phyloP scores from a whole-genome alignment of 2,113 vertebrate genomes.

The Ceratotherium simum region DNA sequence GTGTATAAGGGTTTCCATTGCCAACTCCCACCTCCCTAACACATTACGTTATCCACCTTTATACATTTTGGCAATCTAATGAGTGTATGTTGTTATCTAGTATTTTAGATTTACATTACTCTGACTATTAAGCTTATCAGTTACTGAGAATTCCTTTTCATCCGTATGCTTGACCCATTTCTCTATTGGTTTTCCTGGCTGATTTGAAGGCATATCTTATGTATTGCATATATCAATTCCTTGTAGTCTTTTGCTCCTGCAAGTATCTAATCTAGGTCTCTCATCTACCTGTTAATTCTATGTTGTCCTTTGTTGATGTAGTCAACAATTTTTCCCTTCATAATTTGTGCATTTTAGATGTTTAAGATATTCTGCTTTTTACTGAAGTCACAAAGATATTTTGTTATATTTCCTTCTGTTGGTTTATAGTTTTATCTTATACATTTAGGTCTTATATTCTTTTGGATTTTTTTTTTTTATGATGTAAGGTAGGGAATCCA shows the following conservation, averaged over 20 bases:
- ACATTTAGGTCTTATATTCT: neutral
- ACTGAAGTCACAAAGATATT: neutral
- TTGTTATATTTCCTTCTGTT: neutral
- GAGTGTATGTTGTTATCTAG: neutral
- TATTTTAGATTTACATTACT: conserved; percentile 19
- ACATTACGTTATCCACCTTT: neutral
- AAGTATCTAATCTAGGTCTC: neutral
- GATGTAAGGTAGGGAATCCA: neutral
- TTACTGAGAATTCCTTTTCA: neutral
- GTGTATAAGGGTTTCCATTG: neutral
- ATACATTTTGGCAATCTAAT: neutral
- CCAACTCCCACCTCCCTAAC: neutral
- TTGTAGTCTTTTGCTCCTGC: neutral
- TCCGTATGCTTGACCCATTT: neutral
- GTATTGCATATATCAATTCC: neutral
- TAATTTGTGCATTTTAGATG: neutral
- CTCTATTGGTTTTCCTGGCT: neutral
- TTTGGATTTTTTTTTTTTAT: neutral
- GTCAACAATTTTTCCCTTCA: neutral
- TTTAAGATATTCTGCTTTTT: neutral
- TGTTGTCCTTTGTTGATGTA: neutral
- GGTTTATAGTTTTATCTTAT: neutral
- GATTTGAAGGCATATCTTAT: neutral
- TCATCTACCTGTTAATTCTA: neutral
- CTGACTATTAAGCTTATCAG: neutral